These are phyloP conservation scores for Poeciliopsis prolifica DNA, from an alignment of 2,113 vertebrate genomes.

Conservation along the genomic window DNA sequence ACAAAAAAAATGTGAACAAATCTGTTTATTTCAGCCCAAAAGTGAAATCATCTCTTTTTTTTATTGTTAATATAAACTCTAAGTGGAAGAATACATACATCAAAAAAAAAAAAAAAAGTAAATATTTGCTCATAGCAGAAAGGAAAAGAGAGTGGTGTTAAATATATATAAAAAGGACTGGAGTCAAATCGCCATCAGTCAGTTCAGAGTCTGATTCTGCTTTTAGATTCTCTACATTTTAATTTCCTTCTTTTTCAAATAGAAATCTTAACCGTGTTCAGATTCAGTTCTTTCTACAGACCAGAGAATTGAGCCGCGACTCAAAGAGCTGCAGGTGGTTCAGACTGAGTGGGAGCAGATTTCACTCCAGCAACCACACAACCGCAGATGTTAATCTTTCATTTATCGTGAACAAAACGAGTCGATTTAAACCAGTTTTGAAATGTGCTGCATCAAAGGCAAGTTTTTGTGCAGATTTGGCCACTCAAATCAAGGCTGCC, in stretches of 20 bases:
- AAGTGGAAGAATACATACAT: slow-evolving; percentile 62
- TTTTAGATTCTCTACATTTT: no score
- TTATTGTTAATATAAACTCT: slow-evolving; percentile 29
- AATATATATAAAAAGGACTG: slow-evolving; percentile 28
- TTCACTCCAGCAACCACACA: not conserved
- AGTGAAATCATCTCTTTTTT: slow-evolving; percentile 42
- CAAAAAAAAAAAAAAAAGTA: slow-evolving; percentile 30
- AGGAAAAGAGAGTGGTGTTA: slow-evolving; percentile 25
- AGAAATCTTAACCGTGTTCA: no score
- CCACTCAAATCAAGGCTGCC: no score
- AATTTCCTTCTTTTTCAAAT: not conserved
- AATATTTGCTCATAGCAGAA: slow-evolving; percentile 15
- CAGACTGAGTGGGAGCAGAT: not conserved
- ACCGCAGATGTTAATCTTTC: not conserved
- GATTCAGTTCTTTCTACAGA: not conserved
- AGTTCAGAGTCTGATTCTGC: not conserved
- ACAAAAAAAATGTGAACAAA: slow-evolving; percentile 46
- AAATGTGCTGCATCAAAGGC: not conserved
- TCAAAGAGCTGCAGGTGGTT: not conserved
- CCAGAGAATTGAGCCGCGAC: not conserved
- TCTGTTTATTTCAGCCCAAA: slow-evolving; percentile 61
- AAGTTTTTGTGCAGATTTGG: no score
- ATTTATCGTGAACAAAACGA: not conserved
- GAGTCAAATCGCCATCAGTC: not conserved
- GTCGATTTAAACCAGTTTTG: not conserved